A percentile compares a stretch with the other conserved stretches of the same genome.
These are phyloP conservation scores for Phaedon cochleariae DNA, from an alignment of 2,888 invertebrate species.

Conservation along the genomic window DNA sequence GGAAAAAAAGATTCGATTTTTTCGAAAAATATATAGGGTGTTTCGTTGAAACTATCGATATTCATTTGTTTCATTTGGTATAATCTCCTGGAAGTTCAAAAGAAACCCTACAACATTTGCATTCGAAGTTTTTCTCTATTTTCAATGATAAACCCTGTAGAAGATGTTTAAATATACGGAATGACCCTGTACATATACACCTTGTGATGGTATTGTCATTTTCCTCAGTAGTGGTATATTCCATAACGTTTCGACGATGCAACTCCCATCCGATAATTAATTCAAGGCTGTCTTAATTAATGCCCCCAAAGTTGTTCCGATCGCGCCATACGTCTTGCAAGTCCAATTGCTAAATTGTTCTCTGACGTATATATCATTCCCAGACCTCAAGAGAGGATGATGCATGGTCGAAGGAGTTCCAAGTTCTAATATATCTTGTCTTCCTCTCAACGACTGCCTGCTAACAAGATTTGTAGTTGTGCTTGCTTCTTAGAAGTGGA, in stretches of 20 bases:
- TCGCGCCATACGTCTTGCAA: slow-evolving; percentile 43
- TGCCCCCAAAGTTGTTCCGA: slow-evolving; percentile 17
- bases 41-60: no score
- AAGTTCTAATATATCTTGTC: slow-evolving; percentile 51
- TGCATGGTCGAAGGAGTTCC: slow-evolving; percentile 51
- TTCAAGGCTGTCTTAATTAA: slow-evolving; percentile 19
- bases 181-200: no score
- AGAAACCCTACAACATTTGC: no score
- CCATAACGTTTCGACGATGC: not conserved
- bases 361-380: slow-evolving; percentile 55
- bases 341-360: slow-evolving; percentile 54
- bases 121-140: no score
- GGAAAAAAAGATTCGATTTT: no score
- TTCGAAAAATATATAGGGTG: no score
- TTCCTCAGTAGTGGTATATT: not conserved
- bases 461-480: slow-evolving; percentile 34
- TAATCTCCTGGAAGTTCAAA: no score
- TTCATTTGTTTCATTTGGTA: no score
- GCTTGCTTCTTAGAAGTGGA: slow-evolving; percentile 13
- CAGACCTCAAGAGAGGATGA: slow-evolving; percentile 54
- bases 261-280: slow-evolving; percentile 8
- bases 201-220: not conserved
- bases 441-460: slow-evolving; percentile 35
- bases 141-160: no score
- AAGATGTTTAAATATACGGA: no score